phyloP scores from a whole-genome alignment of 2,113 vertebrate genomes.

The Anser brachyrhynchus region DNA sequence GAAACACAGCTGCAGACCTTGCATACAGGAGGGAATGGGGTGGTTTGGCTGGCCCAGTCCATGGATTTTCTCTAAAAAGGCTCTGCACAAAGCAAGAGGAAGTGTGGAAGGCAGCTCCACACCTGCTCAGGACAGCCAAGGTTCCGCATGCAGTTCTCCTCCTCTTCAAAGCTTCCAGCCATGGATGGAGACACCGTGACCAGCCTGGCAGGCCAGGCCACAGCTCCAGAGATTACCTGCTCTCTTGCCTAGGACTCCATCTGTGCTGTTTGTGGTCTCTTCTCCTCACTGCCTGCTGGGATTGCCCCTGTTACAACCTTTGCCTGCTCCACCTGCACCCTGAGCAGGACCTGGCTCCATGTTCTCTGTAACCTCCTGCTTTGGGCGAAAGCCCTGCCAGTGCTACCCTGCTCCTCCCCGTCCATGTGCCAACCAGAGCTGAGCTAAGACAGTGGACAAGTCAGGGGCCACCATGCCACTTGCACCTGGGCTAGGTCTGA shows the following conservation, averaged over 20 bases:
- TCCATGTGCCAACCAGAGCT: not conserved
- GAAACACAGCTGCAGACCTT: not conserved
- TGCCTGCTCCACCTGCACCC: not conserved
- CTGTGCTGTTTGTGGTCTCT: not conserved
- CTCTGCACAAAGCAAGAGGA: accelerated
- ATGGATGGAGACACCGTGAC: accelerated
- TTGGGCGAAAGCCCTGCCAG: accelerated
- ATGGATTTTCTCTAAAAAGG: not conserved
- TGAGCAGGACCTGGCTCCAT: accelerated
- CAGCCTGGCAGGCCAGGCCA: not conserved
- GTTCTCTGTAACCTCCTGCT: accelerated
- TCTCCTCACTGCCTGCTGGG: not conserved
- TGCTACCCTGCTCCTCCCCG: not conserved
- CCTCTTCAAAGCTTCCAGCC: accelerated
- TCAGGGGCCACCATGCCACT: accelerated
- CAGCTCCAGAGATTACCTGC: accelerated
- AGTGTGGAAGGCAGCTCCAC: not conserved
- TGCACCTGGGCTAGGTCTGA: not conserved
- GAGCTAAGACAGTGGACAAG: not conserved
- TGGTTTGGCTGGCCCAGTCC: accelerated
- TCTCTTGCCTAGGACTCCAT: accelerated
- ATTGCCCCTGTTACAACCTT: not conserved
- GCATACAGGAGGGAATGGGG: not conserved
- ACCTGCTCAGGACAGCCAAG: not conserved
- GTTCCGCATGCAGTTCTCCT: not conserved